Evolutionary conservation across 2,888 invertebrate genomes (phyloP), one percentile per base, ranked within the genome.

Genomic region (Hirudinaria manillensis): DNA sequence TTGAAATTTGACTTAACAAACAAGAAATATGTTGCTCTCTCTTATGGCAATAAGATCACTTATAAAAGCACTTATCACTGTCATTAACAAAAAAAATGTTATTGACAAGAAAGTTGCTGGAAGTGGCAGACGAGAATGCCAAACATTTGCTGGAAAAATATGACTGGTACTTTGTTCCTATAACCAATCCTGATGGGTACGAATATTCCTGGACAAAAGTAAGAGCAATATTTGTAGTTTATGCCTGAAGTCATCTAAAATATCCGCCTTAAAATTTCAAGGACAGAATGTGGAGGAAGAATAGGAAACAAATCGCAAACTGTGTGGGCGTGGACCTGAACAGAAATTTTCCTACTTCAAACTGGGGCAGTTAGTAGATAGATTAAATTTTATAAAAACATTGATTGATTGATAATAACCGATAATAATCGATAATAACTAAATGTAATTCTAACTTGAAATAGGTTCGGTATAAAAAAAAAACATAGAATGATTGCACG

Each of bases 141-240:
- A 68, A 45, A 1, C 2, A 32, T n/a, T 70, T 79, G 24, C 27
- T 77, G 27, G 71, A 79, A 67, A 70, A 51, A 7, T 79, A 78
- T 68, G 79, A 78, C 70, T 79, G 72, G 74, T 79, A 79, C 74
- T 72, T 79, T 70, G 21, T 78, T 55, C 75, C 77, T 1, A 77
- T 79, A 24, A 65, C 74, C 56, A 79, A 79, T 71, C 79, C 79
- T 27, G 79, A 79, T 34, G 79, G 79, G 16, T 79, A 78, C 29
- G 71, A 29, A 19, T 74, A 68, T 75, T 73, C 77, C 24, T 74
- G 71, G 56, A 32, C 71, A n/a, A 61, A 74, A 29, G 77, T 78
- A 51, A 76, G 76, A 61, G 3, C 34, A 24, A 34, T 73, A 65
- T 38, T 34, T 61, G 21, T 21, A 10, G n/a, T 45, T 34, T 29